Conservation (phyloP, 2,888 invertebrate species). For the Eupithecia tripunctaria region DNA sequence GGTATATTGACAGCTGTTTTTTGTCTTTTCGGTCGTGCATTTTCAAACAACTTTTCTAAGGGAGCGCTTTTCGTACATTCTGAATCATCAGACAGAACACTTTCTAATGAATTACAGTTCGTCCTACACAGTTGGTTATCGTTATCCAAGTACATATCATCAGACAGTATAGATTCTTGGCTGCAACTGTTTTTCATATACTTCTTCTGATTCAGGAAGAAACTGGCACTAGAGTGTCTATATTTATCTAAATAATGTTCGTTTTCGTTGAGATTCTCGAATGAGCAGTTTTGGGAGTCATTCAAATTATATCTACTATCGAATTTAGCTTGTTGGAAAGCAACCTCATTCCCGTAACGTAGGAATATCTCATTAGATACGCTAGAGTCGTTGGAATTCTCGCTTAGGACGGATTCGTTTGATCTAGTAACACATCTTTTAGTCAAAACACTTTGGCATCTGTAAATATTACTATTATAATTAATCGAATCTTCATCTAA, state of each 20-base stretch:
- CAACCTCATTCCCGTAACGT: slow-evolving; percentile 79
- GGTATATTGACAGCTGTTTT: slow-evolving; percentile 67
- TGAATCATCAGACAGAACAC: slow-evolving; percentile 91
- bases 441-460: slow-evolving; percentile 80
- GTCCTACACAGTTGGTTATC: slow-evolving; percentile 86
- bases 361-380: slow-evolving; percentile 82
- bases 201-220: slow-evolving; percentile 89
- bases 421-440: slow-evolving; percentile 85
- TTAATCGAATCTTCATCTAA: slow-evolving; percentile 77
- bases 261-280: slow-evolving; percentile 73
- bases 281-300: slow-evolving; percentile 79
- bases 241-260: slow-evolving; percentile 82
- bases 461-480: slow-evolving; percentile 71
- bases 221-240: slow-evolving; percentile 90
- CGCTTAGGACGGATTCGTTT: slow-evolving; percentile 81
- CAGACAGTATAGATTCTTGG: slow-evolving; percentile 91
- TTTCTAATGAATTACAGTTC: slow-evolving; percentile 91
- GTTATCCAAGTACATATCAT: slow-evolving; percentile 85
- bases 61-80: slow-evolving; percentile 91
- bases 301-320: slow-evolving; percentile 79
- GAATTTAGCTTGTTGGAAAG: slow-evolving; percentile 78
- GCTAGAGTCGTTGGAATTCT: slow-evolving; percentile 80
- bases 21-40: slow-evolving; percentile 76
- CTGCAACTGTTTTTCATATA: slow-evolving; percentile 87
- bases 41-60: slow-evolving; percentile 88